Evolutionary conservation across 2,888 invertebrate genomes (phyloP), one percentile per base, ranked within the genome.

Genomic region (Cecidostiba fungosa): DNA sequence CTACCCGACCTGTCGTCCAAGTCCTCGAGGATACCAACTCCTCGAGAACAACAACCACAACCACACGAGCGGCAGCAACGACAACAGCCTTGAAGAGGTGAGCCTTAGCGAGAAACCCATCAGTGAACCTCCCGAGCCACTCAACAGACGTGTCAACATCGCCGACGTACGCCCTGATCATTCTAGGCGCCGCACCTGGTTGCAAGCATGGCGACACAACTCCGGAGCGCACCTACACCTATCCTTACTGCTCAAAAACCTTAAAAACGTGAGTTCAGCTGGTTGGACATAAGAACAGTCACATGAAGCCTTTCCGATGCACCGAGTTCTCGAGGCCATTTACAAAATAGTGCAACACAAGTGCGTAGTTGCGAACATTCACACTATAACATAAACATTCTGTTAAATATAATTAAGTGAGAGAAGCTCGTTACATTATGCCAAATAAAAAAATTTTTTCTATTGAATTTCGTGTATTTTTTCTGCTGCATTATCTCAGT

Each of bases 261-360:
- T 97, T 97, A 93, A 97, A 97, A 90, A 97, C 97, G 0, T 95
- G 96, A 0, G 97, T 97, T 0, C 97, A 97, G 90, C 93, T 97
- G 0, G 96, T 96, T 1, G 97, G 97, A 0, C 97, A 97, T 89
- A 97, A 96, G 92, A 97, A 97, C 91, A 96, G 96, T 12, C 97
- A 97, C 89, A 97, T 96, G 0, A 97, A 97, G 91, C 97, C 97
- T 0, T 97, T 97, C 90, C 95, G 95, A 1, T 97, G 97, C 89
- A 95, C 95, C 12, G 95, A 96, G 89, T 97, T 97, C 77, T 93
- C 92, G 88, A 94, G 97, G 80, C 97, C 97, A 0, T 97, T 97
- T 91, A 96, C 97, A 3, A n/a, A 32, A 4, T 10, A 3, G 32
- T 8, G 3, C 36, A 8, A 19, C 50, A 50, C 19, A n/a, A 39